These are phyloP conservation scores for Cyphomyrus plagiostoma DNA, from an alignment of 2,113 vertebrate species.

Conservation along the genomic window DNA sequence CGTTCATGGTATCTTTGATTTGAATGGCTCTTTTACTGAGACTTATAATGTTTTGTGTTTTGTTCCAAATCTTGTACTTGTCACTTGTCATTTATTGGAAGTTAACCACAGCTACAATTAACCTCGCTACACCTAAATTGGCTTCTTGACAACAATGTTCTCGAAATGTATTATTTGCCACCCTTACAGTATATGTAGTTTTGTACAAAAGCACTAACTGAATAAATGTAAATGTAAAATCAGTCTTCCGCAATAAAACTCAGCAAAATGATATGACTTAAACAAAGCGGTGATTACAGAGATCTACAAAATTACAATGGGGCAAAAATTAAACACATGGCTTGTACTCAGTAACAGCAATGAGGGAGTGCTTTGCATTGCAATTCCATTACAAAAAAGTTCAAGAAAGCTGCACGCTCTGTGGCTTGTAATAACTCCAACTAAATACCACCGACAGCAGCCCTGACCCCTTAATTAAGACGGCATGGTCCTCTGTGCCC, in stretches of 20 bases:
- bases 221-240: background rate
- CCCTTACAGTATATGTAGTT: background rate
- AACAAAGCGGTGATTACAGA: background rate
- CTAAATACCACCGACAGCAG: slow-evolving; percentile 13
- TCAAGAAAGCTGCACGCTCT: background rate
- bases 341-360: background rate
- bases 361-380: background rate
- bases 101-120: background rate
- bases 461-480: slow-evolving; percentile 1
- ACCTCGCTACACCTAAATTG: background rate
- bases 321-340: background rate
- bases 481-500: background rate
- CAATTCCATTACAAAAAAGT: background rate
- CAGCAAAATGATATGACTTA: background rate
- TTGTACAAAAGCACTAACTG: background rate
- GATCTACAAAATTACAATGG: background rate
- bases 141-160: background rate
- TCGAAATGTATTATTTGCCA: background rate
- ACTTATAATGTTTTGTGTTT: background rate
- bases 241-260: background rate
- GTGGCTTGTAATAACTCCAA: background rate
- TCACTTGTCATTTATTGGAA: background rate
- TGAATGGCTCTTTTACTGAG: background rate
- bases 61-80: background rate
- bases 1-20: background rate